Percentiles rank a stretch among this genome's conserved stretches.
These are phyloP conservation scores for Oreocharis arfaki DNA, from an alignment of 2,113 vertebrate species.

Conservation along the genomic window DNA sequence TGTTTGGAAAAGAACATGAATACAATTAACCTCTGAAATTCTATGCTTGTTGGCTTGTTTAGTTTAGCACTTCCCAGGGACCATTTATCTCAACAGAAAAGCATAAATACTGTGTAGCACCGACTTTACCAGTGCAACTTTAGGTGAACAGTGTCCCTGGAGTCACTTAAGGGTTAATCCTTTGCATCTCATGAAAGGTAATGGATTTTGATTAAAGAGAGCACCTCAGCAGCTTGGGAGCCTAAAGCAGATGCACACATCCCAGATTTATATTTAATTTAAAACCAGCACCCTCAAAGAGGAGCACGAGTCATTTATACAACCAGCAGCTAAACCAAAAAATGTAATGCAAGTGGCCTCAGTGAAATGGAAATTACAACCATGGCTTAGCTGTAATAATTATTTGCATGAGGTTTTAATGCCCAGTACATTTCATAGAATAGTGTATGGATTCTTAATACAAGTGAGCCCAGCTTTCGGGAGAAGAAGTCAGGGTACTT, in stretches of 20 bases:
- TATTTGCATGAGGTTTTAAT: constrained; percentile 47
- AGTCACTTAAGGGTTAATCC: constrained; percentile 50
- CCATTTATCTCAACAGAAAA: constrained; percentile 15
- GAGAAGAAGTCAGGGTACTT: neutral
- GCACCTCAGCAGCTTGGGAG: neutral
- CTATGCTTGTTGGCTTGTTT: constrained; percentile 14
- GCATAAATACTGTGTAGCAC: neutral
- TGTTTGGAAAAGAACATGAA: constrained; percentile 27
- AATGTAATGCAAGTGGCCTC: constrained; percentile 9
- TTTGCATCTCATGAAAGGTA: neutral
- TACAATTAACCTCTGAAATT: constrained; percentile 56
- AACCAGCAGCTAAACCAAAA: constrained; percentile 19
- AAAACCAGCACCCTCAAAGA: constrained; percentile 25
- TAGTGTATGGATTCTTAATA: neutral
- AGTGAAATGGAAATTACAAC: constrained; percentile 33
- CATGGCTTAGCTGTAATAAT: constrained; percentile 14
- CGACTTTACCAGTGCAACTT: neutral
- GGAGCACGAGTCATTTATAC: constrained; percentile 9
- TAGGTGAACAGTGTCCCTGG: neutral
- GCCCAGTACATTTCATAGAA: neutral
- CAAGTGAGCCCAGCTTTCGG: neutral
- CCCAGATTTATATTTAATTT: constrained; percentile 31
- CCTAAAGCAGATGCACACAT: neutral
- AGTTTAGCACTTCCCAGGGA: neutral
- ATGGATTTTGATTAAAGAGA: constrained; percentile 39